Conservation (phyloP, 2,888 invertebrate genomes). For the Platerodrilus igneus region DNA sequence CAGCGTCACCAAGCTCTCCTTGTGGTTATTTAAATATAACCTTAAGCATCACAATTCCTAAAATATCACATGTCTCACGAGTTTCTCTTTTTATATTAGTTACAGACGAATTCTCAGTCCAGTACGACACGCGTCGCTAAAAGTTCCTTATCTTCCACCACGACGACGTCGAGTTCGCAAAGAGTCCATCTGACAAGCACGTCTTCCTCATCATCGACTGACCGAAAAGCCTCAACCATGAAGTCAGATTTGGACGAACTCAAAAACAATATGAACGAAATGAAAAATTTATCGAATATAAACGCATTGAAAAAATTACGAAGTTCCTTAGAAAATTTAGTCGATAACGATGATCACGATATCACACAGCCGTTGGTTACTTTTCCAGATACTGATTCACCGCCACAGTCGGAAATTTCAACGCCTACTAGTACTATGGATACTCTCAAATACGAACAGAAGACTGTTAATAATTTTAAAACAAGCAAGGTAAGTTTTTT, state of each 20-base stretch:
- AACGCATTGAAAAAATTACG: conserved; percentile 47
- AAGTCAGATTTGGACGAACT: conserved; percentile 75
- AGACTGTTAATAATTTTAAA: conserved; percentile 72
- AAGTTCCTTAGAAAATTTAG: conserved; percentile 74
- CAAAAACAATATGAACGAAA: conserved; percentile 81
- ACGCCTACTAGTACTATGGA: conserved; percentile 50
- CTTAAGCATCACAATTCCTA: conserved; percentile 27
- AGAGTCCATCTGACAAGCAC: conserved; percentile 48
- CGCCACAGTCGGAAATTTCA: conserved; percentile 50
- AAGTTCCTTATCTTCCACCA: conserved; percentile 38
- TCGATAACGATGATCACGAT: conserved; percentile 60
- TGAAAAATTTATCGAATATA: conserved; percentile 62
- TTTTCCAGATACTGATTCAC: conserved; percentile 71
- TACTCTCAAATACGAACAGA: conserved; percentile 78
- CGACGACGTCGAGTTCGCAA: conserved; percentile 51
- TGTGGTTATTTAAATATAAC: conserved; percentile 21
- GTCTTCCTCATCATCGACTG: conserved; percentile 51
- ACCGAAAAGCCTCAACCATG: conserved; percentile 78
- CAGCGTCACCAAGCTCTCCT: no score
- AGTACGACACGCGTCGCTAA: conserved; percentile 51
- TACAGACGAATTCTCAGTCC: conserved; percentile 55
- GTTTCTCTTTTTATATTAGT: conserved; percentile 32
- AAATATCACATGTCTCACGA: conserved; percentile 32
- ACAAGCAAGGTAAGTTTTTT: conserved; percentile 59
- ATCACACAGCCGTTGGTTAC: conserved; percentile 67